phyloP scores from a whole-genome alignment of 2,888 invertebrate genomes.

The Amaurobius ferox region DNA sequence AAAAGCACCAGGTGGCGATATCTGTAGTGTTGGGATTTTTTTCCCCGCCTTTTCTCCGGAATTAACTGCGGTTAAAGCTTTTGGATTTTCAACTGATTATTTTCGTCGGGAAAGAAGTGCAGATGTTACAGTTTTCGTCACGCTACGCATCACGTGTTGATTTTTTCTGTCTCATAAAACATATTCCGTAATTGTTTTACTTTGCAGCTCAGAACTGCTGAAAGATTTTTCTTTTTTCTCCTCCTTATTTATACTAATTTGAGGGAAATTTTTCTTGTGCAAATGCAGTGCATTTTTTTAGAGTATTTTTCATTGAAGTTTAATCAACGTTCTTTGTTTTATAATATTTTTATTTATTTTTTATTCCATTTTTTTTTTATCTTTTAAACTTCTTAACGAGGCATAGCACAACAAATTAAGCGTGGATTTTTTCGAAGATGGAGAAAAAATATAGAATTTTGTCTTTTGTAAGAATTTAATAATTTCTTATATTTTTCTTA shows the following conservation, averaged over 20 bases:
- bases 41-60: not conserved
- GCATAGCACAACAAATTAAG: not conserved
- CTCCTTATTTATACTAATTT: not conserved
- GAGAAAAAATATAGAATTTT: not conserved
- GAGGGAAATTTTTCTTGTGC: not conserved
- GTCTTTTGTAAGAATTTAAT: not conserved
- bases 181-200: constrained; percentile 2
- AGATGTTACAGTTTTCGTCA: constrained; percentile 56
- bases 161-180: constrained; percentile 1
- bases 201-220: not conserved
- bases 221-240: not conserved
- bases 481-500: not conserved
- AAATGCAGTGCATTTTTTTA: not conserved
- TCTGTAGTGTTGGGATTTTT: not conserved
- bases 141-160: constrained; percentile 25
- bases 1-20: constrained; percentile 8
- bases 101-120: constrained; percentile 10
- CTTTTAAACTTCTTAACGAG: not conserved
- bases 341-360: not conserved
- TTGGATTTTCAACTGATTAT: constrained; percentile 2
- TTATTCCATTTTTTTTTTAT: not conserved
- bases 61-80: constrained; percentile 11
- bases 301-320: not conserved
- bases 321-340: not conserved
- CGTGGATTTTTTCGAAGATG: not conserved